phyloP scores from a whole-genome alignment of 2,888 invertebrate species.

The Campopleginae sp. region DNA sequence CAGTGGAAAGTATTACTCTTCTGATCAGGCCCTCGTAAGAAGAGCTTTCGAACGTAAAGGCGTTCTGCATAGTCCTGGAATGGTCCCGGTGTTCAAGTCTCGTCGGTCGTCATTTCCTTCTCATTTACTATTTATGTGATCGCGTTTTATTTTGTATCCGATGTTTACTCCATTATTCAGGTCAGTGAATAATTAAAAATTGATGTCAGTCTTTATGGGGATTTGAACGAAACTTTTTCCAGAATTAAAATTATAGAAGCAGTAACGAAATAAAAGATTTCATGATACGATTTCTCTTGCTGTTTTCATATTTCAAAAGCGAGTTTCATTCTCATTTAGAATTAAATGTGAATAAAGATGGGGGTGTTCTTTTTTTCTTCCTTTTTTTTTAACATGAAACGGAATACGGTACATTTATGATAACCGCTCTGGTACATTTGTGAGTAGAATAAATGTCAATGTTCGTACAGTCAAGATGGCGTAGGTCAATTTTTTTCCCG shows the following conservation, averaged over 20 bases:
- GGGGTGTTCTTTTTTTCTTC: not conserved
- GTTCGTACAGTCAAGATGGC: not conserved
- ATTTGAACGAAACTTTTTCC: not conserved
- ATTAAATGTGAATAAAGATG: not conserved
- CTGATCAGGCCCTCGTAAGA: no score
- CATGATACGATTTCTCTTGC: not conserved
- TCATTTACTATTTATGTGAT: not conserved
- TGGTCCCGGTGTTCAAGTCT: no score
- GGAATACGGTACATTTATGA: slow-evolving; percentile 1
- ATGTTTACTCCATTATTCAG: not conserved
- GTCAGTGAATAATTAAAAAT: not conserved
- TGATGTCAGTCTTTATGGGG: not conserved
- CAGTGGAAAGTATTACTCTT: no score
- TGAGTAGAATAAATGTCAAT: slow-evolving; percentile 52
- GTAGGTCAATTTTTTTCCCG: slow-evolving; percentile 50
- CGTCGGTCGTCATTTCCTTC: not conserved
- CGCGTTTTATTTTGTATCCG: not conserved
- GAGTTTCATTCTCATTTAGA: not conserved
- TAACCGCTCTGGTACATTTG: slow-evolving; percentile 9
- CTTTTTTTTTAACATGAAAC: not conserved
- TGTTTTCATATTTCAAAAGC: not conserved
- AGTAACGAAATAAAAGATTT: not conserved
- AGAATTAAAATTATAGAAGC: not conserved
- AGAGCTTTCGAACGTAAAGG: no score
- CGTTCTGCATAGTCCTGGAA: no score